Conservation (phyloP, 2,797 vertebrate species). For the Semaprochilodus insignis region DNA sequence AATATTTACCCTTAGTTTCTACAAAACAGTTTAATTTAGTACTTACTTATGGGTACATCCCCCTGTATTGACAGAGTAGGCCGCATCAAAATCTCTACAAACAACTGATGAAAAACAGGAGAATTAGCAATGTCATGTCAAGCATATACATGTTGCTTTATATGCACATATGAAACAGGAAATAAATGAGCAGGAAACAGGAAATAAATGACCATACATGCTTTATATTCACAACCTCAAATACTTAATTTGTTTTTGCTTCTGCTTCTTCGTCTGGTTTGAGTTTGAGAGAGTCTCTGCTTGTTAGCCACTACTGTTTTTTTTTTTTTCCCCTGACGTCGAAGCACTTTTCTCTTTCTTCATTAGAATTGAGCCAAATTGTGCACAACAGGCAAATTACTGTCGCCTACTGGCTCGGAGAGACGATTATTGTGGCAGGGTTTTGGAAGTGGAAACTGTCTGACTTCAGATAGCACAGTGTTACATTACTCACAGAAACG, state of each 20-base stretch:
- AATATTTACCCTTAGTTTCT: no score
- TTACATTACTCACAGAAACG: background rate
- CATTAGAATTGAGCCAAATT: background rate
- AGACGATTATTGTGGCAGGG: background rate
- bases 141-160: background rate
- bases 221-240: no score
- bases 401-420: conserved; percentile 31
- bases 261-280: conserved; percentile 49
- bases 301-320: conserved; percentile 58
- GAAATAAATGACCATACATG: no score
- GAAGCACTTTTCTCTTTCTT: conserved; percentile 36
- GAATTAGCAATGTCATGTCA: background rate
- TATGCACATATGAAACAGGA: no score
- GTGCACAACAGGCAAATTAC: background rate
- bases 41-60: conserved; percentile 94
- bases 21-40: background rate
- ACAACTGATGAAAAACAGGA: conserved; percentile 79
- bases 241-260: conserved; percentile 55
- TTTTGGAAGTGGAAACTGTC: background rate
- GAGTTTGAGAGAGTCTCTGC: conserved; percentile 40
- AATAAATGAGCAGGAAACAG: no score
- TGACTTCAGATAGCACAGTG: no score
- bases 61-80: conserved; percentile 94
- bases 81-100: conserved; percentile 98
- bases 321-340: conserved; percentile 56